Evolutionary conservation across 2,888 invertebrate genomes (phyloP).

Genomic region (Caenorhabditis wallacei): DNA sequence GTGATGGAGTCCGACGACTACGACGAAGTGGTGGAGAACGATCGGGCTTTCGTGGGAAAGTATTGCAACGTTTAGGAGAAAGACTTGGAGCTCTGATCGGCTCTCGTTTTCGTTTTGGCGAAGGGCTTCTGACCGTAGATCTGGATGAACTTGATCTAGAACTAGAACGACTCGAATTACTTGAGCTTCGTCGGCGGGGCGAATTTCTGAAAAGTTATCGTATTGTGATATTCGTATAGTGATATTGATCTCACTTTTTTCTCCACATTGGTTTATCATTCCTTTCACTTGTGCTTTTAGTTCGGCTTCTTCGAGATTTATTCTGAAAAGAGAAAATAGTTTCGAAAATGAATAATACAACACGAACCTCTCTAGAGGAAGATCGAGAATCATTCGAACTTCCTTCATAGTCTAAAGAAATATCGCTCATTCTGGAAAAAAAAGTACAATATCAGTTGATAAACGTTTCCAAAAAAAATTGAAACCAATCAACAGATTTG

Average conservation of each 20-base stretch:
- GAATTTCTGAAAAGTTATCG: not conserved
- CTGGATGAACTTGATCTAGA: slow-evolving; percentile 15
- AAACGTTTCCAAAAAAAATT: not conserved
- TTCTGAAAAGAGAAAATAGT: slow-evolving; percentile 11
- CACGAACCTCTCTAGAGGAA: slow-evolving; percentile 53
- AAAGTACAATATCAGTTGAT: not conserved
- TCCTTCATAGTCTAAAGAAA: slow-evolving; percentile 52
- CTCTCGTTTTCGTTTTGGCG: slow-evolving; percentile 44
- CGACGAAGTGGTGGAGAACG: slow-evolving; percentile 15
- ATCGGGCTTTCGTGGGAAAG: not conserved
- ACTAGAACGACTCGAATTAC: slow-evolving; percentile 6
- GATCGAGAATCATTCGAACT: slow-evolving; percentile 41
- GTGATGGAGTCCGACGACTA: slow-evolving; percentile 26
- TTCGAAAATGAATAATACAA: slow-evolving; percentile 4
- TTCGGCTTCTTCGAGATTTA: not conserved
- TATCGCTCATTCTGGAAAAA: slow-evolving; percentile 51
- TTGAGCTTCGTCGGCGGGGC: slow-evolving; percentile 12
- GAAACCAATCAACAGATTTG: no score
- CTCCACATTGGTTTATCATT: slow-evolving; percentile 60
- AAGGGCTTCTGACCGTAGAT: slow-evolving; percentile 13
- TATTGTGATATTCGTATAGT: not conserved
- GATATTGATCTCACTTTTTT: slow-evolving; percentile 36
- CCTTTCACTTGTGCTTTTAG: not conserved
- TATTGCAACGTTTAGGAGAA: slow-evolving; percentile 22
- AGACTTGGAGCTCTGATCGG: slow-evolving; percentile 51